Evolutionary conservation across 1,140 invertebrate genomes (phyloP), one percentile per base, ranked within the genome.

Genomic region (Drosophila busckii): DNA sequence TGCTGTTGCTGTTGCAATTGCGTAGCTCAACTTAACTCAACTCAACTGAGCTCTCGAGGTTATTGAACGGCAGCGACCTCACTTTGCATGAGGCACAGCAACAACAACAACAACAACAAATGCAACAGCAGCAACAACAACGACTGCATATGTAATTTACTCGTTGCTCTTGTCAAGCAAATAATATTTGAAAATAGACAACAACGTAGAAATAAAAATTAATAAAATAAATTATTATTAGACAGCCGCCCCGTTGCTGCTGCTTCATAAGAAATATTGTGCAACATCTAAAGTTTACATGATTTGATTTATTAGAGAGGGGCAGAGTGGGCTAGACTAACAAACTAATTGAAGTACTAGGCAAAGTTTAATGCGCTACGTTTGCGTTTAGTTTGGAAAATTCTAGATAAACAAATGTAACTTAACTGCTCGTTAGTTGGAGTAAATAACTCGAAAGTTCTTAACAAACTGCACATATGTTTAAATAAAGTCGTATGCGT

Each of bases 51-150:
- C 59, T 67, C 78, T 84, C 64, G 80, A 84, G 80, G 80, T 84
- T 84, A 84, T 84, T 84, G 80, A 84, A 84, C 80, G 80, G 80
- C 78, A 84, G 65, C 80, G 80, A 84, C 80, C 80, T 84, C 75
- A 82, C 75, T 82, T 82, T 83, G 75, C 75, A 82, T 82, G 60
- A 64, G 46, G 20, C 53, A 40, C 70, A 68, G 28, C 55, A 20
- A 22, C 41, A 50, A 25, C 34, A 32, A n/a, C 26, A 31, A 5
- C 38, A 22, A 23, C 29, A 37, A n/a, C 49, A 29, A 9, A 37
- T 32, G 17, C 61, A 42, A 20, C 49, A 26, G 12, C 45, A 56
- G 20, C 40, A 9, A n/a, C 56, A 46, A 31, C 37, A 32, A 12
- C 54, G 55, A 19, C 40, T 9, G 13, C 50, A 50, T 76, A 29